Evolutionary conservation across 2,888 invertebrate species (phyloP).

Genomic region (Pristionchus maxplancki): DNA sequence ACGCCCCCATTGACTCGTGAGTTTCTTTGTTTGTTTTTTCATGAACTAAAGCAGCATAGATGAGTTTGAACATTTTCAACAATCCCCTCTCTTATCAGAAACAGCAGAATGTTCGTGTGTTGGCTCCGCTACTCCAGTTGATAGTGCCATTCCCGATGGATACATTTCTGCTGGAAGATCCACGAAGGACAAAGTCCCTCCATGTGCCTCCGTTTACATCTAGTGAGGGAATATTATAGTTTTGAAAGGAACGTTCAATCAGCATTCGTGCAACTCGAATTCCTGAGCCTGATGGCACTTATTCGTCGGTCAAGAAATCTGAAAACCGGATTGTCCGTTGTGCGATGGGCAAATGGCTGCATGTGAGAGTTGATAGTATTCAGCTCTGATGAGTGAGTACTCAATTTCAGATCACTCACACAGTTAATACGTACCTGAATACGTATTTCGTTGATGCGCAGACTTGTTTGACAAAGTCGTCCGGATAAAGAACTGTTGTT

Average conservation of each 20-base stretch:
- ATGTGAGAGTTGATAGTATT: neutral
- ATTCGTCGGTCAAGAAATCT: neutral
- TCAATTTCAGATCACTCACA: no score
- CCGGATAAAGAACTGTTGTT: neutral
- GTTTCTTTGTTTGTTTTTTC: no score
- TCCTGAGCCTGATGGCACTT: neutral
- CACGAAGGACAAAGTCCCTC: neutral
- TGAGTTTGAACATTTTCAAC: no score
- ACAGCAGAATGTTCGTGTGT: neutral
- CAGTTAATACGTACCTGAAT: no score
- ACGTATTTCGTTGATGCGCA: no score
- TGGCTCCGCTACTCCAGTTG: neutral
- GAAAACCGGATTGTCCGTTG: neutral
- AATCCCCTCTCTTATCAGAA: neutral
- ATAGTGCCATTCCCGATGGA: neutral
- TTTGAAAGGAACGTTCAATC: neutral
- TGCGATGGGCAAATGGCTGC: neutral
- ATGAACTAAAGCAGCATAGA: no score
- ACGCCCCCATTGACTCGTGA: neutral
- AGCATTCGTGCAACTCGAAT: neutral
- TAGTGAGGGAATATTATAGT: neutral
- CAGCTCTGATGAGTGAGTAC: no score
- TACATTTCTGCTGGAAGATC: neutral
- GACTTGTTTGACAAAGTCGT: no score
- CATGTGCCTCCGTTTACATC: neutral